phyloP scores from a whole-genome alignment of 2,113 vertebrate species.

The rabbit (Oryctolagus cuniculus) region DNA sequence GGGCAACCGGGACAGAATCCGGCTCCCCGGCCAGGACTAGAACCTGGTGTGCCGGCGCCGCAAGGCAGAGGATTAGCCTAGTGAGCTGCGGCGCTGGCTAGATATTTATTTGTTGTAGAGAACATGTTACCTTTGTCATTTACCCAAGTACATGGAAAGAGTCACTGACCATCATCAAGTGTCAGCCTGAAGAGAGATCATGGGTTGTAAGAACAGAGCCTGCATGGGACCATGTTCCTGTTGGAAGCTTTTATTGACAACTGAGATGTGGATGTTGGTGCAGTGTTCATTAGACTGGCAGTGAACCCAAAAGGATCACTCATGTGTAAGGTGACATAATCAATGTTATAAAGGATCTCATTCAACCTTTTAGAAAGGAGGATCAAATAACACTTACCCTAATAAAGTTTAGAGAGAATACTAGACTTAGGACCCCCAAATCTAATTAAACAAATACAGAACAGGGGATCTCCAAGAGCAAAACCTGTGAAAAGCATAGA shows the following conservation, averaged over 20 bases:
- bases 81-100: too few species aligned
- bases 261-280: neutral
- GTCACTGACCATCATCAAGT: neutral
- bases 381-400: neutral
- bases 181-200: neutral
- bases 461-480: neutral
- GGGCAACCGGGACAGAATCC: too few species aligned
- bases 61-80: too few species aligned
- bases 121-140: neutral
- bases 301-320: neutral
- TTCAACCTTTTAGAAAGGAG: neutral
- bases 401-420: neutral
- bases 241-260: conserved; percentile 24
- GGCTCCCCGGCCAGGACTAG: too few species aligned
- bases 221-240: neutral
- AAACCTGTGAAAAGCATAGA: neutral
- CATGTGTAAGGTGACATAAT: neutral
- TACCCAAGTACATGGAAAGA: neutral
- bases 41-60: too few species aligned
- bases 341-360: neutral
- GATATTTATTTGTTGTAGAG: neutral
- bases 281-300: neutral
- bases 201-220: neutral
- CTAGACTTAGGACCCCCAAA: neutral
- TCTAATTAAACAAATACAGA: neutral